These are phyloP conservation scores for Pollenia amentaria DNA, from an alignment of 2,888 invertebrate species.

Conservation along the genomic window DNA sequence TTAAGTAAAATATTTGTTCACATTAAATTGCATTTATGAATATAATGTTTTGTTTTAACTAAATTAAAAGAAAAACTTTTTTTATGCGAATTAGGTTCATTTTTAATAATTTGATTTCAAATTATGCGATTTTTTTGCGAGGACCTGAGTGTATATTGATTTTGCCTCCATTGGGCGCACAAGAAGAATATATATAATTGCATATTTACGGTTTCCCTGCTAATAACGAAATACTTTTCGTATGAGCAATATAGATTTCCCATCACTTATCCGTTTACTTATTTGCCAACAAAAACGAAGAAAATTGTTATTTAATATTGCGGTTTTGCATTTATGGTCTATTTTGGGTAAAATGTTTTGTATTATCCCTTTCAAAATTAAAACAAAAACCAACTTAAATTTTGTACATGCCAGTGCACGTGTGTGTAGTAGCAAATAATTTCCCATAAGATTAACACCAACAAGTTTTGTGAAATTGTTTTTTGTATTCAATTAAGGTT, in stretches of 20 bases:
- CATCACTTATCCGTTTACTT: constrained; percentile 13
- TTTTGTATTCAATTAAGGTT: constrained; percentile 13
- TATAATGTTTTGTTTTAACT: too few species aligned
- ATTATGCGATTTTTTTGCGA: too few species aligned
- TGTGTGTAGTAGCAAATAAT: neutral
- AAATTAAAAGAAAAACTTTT: too few species aligned
- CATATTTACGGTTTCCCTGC: too few species aligned
- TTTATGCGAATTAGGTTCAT: too few species aligned
- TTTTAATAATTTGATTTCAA: too few species aligned
- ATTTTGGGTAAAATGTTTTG: neutral
- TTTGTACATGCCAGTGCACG: neutral
- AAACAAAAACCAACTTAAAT: neutral
- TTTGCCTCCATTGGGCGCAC: too few species aligned
- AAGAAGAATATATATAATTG: too few species aligned
- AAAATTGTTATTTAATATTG: neutral
- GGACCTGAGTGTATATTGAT: too few species aligned
- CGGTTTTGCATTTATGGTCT: neutral
- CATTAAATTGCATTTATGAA: too few species aligned
- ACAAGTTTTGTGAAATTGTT: neutral
- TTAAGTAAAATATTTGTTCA: too few species aligned
- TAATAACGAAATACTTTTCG: neutral
- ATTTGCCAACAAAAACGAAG: neutral
- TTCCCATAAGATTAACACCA: constrained; percentile 22
- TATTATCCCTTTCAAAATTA: neutral
- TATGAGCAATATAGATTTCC: constrained; percentile 15